Evolutionary conservation across 2,113 vertebrate genomes (phyloP), one percentile per base, ranked within the genome.

Genomic region (Forbesichthys papilliferus): DNA sequence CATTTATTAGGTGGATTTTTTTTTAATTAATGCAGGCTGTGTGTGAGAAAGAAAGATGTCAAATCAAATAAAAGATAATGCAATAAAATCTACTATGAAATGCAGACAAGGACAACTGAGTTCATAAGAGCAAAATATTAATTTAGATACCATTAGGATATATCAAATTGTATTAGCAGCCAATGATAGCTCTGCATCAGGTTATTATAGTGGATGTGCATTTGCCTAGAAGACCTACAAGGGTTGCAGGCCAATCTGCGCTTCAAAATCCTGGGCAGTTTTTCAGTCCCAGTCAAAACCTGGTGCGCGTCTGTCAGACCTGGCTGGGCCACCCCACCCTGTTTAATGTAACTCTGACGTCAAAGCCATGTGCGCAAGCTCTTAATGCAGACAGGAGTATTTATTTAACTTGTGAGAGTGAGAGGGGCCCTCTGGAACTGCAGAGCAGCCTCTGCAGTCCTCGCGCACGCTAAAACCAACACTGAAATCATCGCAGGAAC

Each of bases 301-400:
- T 27, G 27, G n/a, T 46, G 59, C 46, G 63, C 61, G 80, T 65
- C 57, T 78, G 75, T 87, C 78, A 73, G 69, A 82, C 75, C 71
- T 78, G 71, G 63, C 83, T 75, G 80, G 75, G 78, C 69, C 80
- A 81, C 87, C 82, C 87, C 87, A 76, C 90, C 90, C 89, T 88
- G 88, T 90, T 90, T 90, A 90, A 89, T 88, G 88, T 90, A 86
- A 89, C 85, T 84, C 87, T 91, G 90, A 91, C 88, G 90, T 89
- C 89, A 89, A 89, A 89, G 87, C 89, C 85, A 86, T 86, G 84
- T 87, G 87, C 87, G 82, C 83, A 80, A 78, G 83, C 79, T 75
- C 84, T 78, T 90, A 89, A 87, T 88, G 86, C 87, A 86, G 84
- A 88, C 87, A 85, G 90, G 89, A 82, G 80, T 90, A 88, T 90